Percentiles rank a stretch among this genome's conserved stretches.
Conservation (phyloP, 2,888 invertebrate species). For the Aspidiotus destructor region DNA sequence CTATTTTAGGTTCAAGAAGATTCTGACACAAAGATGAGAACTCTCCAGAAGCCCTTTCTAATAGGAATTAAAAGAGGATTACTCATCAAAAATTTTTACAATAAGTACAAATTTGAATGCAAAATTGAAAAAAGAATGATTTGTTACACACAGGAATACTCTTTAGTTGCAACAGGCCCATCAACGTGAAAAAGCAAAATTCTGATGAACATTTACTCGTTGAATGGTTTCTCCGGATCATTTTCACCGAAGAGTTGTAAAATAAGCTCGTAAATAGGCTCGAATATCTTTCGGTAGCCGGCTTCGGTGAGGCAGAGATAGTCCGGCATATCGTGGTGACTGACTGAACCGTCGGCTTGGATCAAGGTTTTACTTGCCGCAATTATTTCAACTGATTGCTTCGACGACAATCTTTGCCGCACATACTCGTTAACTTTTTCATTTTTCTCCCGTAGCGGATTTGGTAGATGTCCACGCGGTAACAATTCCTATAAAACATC, state of each 20-base stretch:
- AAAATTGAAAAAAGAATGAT: too few relatives aligned
- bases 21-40: neutral
- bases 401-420: slow-evolving; percentile 50
- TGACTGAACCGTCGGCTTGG: slow-evolving; percentile 68
- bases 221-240: slow-evolving; percentile 48
- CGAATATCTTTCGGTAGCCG: slow-evolving; percentile 78
- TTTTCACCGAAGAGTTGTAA: slow-evolving; percentile 63
- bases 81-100: too few relatives aligned
- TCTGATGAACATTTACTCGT: slow-evolving; percentile 45
- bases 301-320: slow-evolving; percentile 77
- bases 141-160: too few relatives aligned
- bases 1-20: too few relatives aligned
- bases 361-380: slow-evolving; percentile 32
- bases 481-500: slow-evolving; percentile 60
- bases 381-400: slow-evolving; percentile 56
- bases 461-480: slow-evolving; percentile 78
- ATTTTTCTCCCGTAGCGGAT: slow-evolving; percentile 68
- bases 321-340: slow-evolving; percentile 85
- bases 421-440: slow-evolving; percentile 63
- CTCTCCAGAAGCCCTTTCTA: neutral
- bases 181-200: slow-evolving; percentile 42
- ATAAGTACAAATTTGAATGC: too few relatives aligned
- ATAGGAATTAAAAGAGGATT: too few relatives aligned
- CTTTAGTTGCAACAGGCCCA: too few relatives aligned
- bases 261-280: slow-evolving; percentile 70